These are phyloP conservation scores for Sminthopsis crassicaudata DNA, from an alignment of 2,113 vertebrate species.

Conservation along the genomic window DNA sequence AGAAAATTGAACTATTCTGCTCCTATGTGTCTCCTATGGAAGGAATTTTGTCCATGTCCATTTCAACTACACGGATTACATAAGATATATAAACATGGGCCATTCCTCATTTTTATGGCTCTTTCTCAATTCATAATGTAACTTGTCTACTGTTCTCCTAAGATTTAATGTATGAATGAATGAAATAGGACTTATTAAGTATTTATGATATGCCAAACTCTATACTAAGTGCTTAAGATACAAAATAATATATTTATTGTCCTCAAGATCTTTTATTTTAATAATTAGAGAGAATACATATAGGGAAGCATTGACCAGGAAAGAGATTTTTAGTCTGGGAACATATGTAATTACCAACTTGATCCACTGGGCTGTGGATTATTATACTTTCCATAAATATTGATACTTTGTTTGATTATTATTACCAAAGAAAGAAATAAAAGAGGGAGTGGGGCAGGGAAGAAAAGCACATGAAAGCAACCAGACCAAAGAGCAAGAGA, in stretches of 20 bases:
- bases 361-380: neutral
- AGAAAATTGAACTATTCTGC: neutral
- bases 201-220: neutral
- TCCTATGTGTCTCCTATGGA: neutral
- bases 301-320: neutral
- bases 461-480: neutral
- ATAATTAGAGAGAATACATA: neutral
- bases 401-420: too few relatives aligned
- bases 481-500: neutral
- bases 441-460: neutral
- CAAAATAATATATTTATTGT: neutral
- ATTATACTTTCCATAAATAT: neutral
- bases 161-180: neutral
- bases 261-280: neutral
- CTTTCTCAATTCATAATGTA: too few relatives aligned
- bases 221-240: neutral
- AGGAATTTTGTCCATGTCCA: neutral
- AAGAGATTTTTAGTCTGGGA: neutral
- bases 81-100: rapidly evolving
- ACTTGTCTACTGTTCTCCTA: neutral
- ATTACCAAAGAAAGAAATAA: neutral
- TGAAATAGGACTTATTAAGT: neutral
- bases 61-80: neutral
- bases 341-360: neutral
- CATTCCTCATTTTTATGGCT: too few relatives aligned